Evolutionary conservation across 2,797 vertebrate species (phyloP).

Genomic region (Helicolenus hilgendorfi): DNA sequence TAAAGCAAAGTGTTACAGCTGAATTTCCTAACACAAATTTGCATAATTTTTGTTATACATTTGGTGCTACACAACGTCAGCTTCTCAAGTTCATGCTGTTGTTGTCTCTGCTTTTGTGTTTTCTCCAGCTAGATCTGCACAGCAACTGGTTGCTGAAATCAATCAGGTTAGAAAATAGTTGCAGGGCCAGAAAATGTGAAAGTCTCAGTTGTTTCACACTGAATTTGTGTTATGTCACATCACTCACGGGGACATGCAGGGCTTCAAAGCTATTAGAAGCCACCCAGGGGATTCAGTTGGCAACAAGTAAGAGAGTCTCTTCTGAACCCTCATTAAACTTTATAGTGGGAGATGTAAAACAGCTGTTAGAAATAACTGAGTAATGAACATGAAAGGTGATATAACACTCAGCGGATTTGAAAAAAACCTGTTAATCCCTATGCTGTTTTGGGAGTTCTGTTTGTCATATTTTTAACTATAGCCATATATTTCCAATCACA

Average conservation of each 20-base stretch:
- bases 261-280: constrained; percentile 43
- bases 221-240: constrained; percentile 49
- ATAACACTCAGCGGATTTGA: background rate
- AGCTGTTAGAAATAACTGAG: constrained; percentile 28
- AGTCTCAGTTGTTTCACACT: background rate
- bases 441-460: background rate
- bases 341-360: constrained; percentile 22
- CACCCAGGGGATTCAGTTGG: constrained; percentile 35
- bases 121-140: background rate
- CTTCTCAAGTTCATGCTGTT: background rate
- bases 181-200: background rate
- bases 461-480: background rate
- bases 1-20: background rate
- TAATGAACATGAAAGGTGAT: constrained; percentile 3
- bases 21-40: background rate
- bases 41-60: background rate
- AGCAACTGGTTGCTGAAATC: background rate
- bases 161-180: constrained; percentile 25
- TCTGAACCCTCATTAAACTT: constrained; percentile 21
- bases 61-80: background rate
- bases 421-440: background rate
- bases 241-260: background rate
- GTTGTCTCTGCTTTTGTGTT: background rate
- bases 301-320: constrained; percentile 47
- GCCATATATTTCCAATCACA: constrained; percentile 14